These are phyloP conservation scores for Phrynocephalus forsythii DNA, from an alignment of 2,797 vertebrate genomes.

Conservation along the genomic window DNA sequence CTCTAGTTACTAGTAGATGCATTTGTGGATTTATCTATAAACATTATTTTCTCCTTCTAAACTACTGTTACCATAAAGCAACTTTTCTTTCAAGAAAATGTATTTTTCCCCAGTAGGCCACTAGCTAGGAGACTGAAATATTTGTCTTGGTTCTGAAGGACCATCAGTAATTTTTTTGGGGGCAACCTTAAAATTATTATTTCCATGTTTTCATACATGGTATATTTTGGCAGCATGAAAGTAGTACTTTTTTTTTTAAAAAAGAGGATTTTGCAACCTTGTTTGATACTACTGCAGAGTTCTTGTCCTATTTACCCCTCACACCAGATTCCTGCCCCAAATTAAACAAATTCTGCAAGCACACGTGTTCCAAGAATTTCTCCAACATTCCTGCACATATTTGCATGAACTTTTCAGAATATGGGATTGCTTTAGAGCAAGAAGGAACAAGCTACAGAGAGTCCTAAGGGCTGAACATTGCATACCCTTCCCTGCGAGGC, in stretches of 20 bases:
- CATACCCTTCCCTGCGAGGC: no score
- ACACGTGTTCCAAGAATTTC: neutral
- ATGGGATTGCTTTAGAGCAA: neutral
- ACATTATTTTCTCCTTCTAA: neutral
- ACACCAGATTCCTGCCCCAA: slow-evolving; percentile 16
- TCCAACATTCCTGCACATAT: neutral
- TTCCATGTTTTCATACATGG: neutral
- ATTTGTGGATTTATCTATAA: neutral
- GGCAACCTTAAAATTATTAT: neutral
- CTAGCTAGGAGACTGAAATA: neutral
- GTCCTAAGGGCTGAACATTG: no score
- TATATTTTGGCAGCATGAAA: neutral
- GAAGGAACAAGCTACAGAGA: no score
- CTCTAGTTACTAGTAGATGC: neutral
- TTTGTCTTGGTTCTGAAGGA: neutral
- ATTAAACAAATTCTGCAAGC: neutral
- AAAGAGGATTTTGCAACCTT: neutral
- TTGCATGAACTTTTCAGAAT: neutral
- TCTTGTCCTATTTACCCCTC: neutral
- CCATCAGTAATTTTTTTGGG: neutral
- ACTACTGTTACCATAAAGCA: neutral
- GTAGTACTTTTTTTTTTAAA: neutral
- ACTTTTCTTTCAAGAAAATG: neutral
- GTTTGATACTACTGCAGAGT: neutral
- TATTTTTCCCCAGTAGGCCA: neutral